Evolutionary conservation across 2,113 vertebrate species (phyloP), one percentile per base, ranked within the genome.

Genomic region (Epinephelus fuscoguttatus): DNA sequence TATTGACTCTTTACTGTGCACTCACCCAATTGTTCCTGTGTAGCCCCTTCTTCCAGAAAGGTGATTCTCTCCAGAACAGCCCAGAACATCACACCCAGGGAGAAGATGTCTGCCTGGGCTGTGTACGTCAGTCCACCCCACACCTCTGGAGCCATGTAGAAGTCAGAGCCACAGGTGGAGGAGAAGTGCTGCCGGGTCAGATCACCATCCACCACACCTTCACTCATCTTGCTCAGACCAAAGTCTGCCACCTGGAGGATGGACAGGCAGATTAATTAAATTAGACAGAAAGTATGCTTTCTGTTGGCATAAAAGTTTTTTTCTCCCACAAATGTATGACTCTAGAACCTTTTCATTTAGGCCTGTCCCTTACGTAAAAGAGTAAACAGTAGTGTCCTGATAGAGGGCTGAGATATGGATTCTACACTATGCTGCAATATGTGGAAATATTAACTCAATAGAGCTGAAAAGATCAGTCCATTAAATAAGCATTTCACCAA

Each of bases 131-230:
- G 96, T 17, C 98, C 98, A 4, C 97, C 98, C 98, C 98, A 99
- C 82, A 99, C 97, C 92, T 99, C 98, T 0, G 98, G 98, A 0
- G 98, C 98, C 98, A 99, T 99, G 94, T 98, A 99, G 95, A 99
- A 99, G 86, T 99, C 98, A 0, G 98, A 99, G 87, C 98, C 98
- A 0, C 98, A 99, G 19, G 96, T 98, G 0, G 97, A 99, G 4
- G 98, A 99, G 81, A 99, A 96, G 95, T 96, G 97, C 93, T 96
- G 97, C 70, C 97, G 96, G 92, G 95, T 97, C 81, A 94, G 95
- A 62, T 96, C 94, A 4, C 93, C 93, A 0, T 91, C 93, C 0
- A 92, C 84, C 61, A 94, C 84, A 18, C 96, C 96, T 8, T 95
- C 96, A 0, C 96, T 96, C 84, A 99, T 97, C 88, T 99, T 99